These are phyloP conservation scores for Chrysolina haemoptera DNA, from an alignment of 2,888 invertebrate genomes.

Conservation along the genomic window DNA sequence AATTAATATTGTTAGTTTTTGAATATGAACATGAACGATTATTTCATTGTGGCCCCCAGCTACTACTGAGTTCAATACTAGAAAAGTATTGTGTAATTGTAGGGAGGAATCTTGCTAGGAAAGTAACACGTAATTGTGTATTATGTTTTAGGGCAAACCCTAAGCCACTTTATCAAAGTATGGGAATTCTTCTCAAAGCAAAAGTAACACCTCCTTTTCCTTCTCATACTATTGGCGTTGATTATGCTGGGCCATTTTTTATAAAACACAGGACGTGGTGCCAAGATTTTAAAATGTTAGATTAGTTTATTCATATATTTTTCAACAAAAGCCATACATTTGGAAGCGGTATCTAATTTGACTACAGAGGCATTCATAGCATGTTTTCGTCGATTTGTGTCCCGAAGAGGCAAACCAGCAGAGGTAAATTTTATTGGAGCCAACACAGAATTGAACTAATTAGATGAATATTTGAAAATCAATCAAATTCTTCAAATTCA, in stretches of 20 bases:
- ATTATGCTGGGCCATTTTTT: no score
- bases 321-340: no score
- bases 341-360: no score
- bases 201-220: constrained; percentile 34
- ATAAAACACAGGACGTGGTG: constrained; percentile 31
- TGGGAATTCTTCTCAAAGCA: constrained; percentile 42
- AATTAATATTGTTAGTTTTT: constrained; percentile 31
- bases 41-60: constrained; percentile 36
- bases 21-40: constrained; percentile 30
- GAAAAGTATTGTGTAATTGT: constrained; percentile 47
- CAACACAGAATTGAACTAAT: constrained; percentile 21
- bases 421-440: constrained; percentile 33
- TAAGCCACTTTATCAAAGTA: constrained; percentile 31
- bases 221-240: no score
- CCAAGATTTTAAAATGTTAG: constrained; percentile 15
- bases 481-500: neutral
- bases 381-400: no score
- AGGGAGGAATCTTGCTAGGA: no score
- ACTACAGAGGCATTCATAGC: no score
- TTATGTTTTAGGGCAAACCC: constrained; percentile 40
- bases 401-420: no score
- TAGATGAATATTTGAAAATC: neutral
- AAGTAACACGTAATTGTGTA: constrained; percentile 34
- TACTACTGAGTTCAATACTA: constrained; percentile 15
- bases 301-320: no score